Conservation (phyloP, 1,140 invertebrate species). For the Globodera ellingtonae region DNA sequence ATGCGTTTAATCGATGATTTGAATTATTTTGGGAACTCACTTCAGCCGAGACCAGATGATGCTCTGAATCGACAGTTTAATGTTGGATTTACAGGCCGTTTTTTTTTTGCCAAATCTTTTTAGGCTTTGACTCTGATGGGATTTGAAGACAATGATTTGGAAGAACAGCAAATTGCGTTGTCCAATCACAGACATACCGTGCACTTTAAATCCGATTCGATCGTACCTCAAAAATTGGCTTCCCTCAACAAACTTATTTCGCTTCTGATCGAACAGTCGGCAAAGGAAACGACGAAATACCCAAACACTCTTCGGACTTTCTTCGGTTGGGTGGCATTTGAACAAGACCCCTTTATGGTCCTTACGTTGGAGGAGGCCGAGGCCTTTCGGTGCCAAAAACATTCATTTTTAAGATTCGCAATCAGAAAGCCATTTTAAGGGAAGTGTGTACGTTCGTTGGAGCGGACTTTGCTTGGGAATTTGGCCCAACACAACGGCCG, state of each 20-base stretch:
- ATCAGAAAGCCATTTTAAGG: conserved; percentile 12
- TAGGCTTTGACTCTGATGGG: not conserved
- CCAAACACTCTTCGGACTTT: not conserved
- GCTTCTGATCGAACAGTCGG: not conserved
- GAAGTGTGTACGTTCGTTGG: conserved; percentile 36
- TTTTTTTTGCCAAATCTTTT: not conserved
- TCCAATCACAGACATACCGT: not conserved
- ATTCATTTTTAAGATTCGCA: not conserved
- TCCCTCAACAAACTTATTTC: not conserved
- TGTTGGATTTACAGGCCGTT: not conserved
- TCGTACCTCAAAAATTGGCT: not conserved
- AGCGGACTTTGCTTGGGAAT: conserved; percentile 13
- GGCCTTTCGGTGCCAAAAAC: not conserved
- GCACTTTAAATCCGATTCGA: not conserved
- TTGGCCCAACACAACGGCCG: not conserved
- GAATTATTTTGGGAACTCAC: not conserved
- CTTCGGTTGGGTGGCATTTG: not conserved
- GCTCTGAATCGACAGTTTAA: not conserved
- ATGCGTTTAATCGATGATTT: conserved; percentile 20
- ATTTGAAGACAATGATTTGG: not conserved
- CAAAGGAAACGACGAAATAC: not conserved
- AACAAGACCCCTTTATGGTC: not conserved
- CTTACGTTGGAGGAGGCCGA: conserved; percentile 26
- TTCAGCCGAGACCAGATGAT: not conserved
- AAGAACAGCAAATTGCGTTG: not conserved